Evolutionary conservation across 1,140 invertebrate species (phyloP).

Genomic region (Diplogasteroides magnus): DNA sequence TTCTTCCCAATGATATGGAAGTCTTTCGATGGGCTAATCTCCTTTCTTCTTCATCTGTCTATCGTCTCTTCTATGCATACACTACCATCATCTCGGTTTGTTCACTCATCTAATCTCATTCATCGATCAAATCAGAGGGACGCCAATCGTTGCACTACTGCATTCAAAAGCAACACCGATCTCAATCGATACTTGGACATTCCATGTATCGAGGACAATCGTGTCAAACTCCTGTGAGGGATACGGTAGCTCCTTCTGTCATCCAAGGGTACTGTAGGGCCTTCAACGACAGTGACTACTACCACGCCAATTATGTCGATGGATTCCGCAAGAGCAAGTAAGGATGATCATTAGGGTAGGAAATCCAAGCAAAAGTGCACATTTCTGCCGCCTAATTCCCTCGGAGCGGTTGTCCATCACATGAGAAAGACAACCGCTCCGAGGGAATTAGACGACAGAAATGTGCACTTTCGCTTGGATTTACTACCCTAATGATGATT

Average conservation of each 20-base stretch:
- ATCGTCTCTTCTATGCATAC: neutral
- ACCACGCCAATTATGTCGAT: neutral
- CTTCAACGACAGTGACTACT: neutral
- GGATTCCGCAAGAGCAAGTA: neutral
- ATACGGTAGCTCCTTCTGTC: too few species aligned
- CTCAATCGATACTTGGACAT: neutral
- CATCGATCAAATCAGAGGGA: neutral
- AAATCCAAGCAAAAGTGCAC: too few species aligned
- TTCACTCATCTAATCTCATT: too few species aligned
- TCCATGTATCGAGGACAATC: neutral
- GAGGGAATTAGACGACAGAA: too few species aligned
- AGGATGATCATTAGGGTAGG: too few species aligned
- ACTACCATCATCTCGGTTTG: neutral
- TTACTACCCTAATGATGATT: too few species aligned
- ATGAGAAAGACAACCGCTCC: too few species aligned
- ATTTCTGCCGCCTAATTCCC: too few species aligned
- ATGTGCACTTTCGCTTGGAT: neutral
- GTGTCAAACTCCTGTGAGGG: neutral
- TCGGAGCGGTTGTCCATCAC: too few species aligned
- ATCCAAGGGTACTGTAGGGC: too few species aligned
- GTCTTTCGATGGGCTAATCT: neutral
- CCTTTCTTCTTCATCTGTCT: neutral
- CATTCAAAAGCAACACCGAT: neutral
- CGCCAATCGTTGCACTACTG: neutral
- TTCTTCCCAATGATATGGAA: neutral